Evolutionary conservation across 2,888 invertebrate genomes (phyloP).

Genomic region (Sepioteuthis lessoniana): DNA sequence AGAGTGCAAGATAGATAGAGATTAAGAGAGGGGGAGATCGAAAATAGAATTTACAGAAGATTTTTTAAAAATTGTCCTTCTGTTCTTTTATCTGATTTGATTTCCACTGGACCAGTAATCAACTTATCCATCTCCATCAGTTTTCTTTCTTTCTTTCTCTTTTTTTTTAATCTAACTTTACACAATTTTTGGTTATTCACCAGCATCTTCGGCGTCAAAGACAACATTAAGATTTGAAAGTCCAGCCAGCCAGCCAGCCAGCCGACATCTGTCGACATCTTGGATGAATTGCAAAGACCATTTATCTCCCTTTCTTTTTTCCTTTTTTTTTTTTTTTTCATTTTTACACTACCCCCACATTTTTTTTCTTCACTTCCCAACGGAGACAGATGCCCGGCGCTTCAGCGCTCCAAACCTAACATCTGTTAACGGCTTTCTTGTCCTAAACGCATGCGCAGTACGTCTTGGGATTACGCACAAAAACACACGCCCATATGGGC

Average conservation of each 20-base stretch:
- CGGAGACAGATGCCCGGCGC: background rate
- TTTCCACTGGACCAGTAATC: background rate
- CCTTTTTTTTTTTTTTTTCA: background rate
- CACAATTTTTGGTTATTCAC: background rate
- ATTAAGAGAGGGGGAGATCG: too few species aligned
- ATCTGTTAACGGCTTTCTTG: too few species aligned
- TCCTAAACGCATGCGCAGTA: too few species aligned
- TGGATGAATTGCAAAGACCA: background rate
- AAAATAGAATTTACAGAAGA: too few species aligned
- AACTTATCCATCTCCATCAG: background rate
- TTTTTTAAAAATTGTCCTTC: too few species aligned
- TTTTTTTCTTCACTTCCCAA: background rate
- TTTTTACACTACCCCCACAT: background rate
- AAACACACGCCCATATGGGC: too few species aligned
- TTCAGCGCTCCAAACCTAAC: background rate
- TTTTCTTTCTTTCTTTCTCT: too few species aligned
- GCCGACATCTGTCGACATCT: background rate
- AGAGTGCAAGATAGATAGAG: too few species aligned
- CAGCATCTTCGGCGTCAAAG: background rate
- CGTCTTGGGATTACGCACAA: too few species aligned
- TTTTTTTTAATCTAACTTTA: background rate
- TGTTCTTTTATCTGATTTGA: background rate
- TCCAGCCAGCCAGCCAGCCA: background rate
- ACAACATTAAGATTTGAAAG: constrained; percentile 8
- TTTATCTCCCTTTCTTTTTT: background rate